Evolutionary conservation across 2,113 vertebrate species (phyloP).

Genomic region (Phrynosoma blainvillii): DNA sequence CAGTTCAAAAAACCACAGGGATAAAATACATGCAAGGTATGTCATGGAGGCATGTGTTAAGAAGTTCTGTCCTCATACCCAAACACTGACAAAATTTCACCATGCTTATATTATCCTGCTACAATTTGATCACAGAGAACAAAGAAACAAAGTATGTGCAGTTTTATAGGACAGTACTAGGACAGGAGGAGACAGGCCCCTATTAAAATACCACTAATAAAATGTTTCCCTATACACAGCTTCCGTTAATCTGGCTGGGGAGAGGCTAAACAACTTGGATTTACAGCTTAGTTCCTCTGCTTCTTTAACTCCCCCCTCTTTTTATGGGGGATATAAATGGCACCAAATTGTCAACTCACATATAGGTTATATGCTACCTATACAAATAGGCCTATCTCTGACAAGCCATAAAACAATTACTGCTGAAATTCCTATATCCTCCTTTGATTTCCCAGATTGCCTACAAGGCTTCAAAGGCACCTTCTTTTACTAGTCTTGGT

Average conservation of each 20-base stretch:
- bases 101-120: neutral
- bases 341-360: constrained; percentile 86
- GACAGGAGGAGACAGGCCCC: constrained; percentile 73
- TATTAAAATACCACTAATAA: constrained; percentile 84
- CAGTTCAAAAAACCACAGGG: neutral
- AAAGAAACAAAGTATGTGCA: constrained; percentile 32
- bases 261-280: constrained; percentile 82
- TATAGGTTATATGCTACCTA: constrained; percentile 84
- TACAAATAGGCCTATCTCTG: constrained; percentile 88
- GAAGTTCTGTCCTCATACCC: neutral
- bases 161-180: constrained; percentile 55
- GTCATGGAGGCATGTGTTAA: neutral
- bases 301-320: constrained; percentile 79
- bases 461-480: constrained; percentile 76
- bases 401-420: constrained; percentile 91
- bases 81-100: neutral
- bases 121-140: neutral
- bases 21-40: neutral
- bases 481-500: constrained; percentile 58
- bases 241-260: constrained; percentile 74
- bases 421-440: constrained; percentile 77
- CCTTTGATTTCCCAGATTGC: constrained; percentile 83
- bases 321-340: constrained; percentile 86
- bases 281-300: constrained; percentile 95
- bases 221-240: constrained; percentile 78